Conservation (phyloP, 2,113 vertebrate genomes). For the Peromyscus polionotus region DNA sequence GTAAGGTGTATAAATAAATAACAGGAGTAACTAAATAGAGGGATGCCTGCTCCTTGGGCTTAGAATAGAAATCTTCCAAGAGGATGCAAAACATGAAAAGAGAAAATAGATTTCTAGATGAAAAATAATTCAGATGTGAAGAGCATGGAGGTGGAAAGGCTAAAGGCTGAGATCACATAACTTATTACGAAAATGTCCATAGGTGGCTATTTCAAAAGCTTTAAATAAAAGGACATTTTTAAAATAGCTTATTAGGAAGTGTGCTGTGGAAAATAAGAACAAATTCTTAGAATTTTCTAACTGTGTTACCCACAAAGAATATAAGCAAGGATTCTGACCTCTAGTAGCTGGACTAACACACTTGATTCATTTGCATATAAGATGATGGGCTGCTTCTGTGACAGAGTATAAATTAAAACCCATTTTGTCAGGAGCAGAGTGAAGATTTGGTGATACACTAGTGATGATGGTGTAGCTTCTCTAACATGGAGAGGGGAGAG, state of each 20-base stretch:
- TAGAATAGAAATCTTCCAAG: neutral
- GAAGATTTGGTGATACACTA: neutral
- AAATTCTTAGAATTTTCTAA: neutral
- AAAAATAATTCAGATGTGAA: neutral
- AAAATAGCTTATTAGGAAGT: constrained; percentile 15
- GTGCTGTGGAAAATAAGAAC: neutral
- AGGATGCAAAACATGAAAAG: neutral
- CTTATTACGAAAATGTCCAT: neutral
- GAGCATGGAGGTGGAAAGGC: neutral
- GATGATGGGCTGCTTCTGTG: neutral
- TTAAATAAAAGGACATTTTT: neutral
- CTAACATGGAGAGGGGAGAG: neutral
- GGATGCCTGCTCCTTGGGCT: neutral
- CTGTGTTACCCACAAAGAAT: neutral
- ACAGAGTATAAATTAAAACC: neutral
- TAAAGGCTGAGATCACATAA: neutral
- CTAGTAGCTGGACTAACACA: neutral
- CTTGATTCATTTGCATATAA: constrained; percentile 6
- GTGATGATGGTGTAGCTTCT: neutral
- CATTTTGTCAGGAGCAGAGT: neutral
- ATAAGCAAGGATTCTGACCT: neutral
- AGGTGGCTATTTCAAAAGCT: neutral
- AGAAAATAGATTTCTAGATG: neutral
- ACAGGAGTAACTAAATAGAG: neutral
- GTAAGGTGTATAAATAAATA: neutral